These are phyloP conservation scores for Aplysia californica DNA, from an alignment of 1,140 invertebrate genomes.

Conservation along the genomic window DNA sequence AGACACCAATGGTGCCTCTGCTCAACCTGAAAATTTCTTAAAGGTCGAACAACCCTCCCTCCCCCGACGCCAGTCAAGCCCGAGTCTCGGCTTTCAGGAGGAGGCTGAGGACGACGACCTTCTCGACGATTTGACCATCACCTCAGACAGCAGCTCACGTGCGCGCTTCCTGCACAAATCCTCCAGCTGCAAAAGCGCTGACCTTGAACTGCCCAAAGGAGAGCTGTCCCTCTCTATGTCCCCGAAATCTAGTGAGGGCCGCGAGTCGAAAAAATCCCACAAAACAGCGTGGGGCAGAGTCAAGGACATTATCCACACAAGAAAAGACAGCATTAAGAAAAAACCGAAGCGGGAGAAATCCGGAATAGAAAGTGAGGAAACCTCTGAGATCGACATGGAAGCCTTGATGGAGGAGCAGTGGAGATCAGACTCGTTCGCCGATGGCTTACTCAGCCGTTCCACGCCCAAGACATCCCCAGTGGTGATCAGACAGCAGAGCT, in stretches of 20 bases:
- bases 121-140: conserved; percentile 36
- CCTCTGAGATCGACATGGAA: conserved; percentile 50
- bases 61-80: conserved; percentile 55
- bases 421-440: conserved; percentile 35
- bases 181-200: conserved; percentile 52
- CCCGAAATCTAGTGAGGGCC: conserved; percentile 16
- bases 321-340: conserved; percentile 75
- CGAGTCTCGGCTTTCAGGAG: conserved; percentile 49
- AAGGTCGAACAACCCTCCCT: conserved; percentile 43
- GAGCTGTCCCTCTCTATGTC: too few relatives aligned
- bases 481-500: conserved; percentile 40
- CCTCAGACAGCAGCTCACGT: conserved; percentile 35
- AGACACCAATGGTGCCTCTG: too few relatives aligned
- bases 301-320: conserved; percentile 78
- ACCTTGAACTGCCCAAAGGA: conserved; percentile 34
- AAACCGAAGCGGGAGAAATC: conserved; percentile 17
- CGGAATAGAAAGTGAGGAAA: conserved; percentile 41
- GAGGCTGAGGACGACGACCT: conserved; percentile 50
- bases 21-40: conserved; percentile 39
- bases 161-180: conserved; percentile 39
- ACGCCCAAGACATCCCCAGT: conserved; percentile 58
- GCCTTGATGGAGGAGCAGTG: conserved; percentile 37
- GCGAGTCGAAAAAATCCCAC: conserved; percentile 50
- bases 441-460: conserved; percentile 55
- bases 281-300: conserved; percentile 78